Evolutionary conservation across 2,797 vertebrate genomes (phyloP), one percentile per base, ranked within the genome.

Genomic region (Crax fasciolata): DNA sequence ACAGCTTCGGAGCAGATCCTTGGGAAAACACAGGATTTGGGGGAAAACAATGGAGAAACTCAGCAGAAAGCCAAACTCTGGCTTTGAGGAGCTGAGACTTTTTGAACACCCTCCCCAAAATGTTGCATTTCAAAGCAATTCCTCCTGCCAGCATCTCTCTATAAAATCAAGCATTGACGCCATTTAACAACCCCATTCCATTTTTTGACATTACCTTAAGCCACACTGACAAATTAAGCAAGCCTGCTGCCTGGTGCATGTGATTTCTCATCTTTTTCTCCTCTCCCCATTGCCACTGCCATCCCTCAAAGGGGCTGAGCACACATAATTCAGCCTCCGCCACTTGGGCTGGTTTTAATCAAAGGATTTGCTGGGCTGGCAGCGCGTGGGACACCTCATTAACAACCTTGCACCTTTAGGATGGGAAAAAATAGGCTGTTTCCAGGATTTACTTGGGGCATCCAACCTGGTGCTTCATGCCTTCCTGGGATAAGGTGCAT

Each of bases 401-500:
- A 97, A 95, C 96, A 95, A 66, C 89, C 87, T 94, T 72, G 68
- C 93, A 85, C 88, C 88, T 87, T 90, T 61, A n/a, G 57, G 79
- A 57, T 35, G 71, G 61, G 35, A 7, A 15, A 15, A 51, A 6
- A 5, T 58, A 30, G 43, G 41, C 46, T 17, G 13, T 62, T 84
- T 65, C 35, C 49, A 0, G 57, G 0, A 2, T 46, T 75, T 59
- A 58, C 35, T 67, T 27, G 55, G 20, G 25, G 46, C 59, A 62
- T 71, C 75, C 15, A 7, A 79, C 44, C 51, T 10, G 27, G 21
- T n/a, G 59, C 46, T n/a, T 71, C 44, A n/a, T 46, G 55, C 65
- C 73, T 62, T 78, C 57, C 58, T 6, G 4, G 78, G 41, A 75
- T 38, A 44, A 87, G 90, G 73, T 90, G 79, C 89, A 87, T 94